Evolutionary conservation across 2,888 invertebrate genomes (phyloP).

Genomic region (Tridacna crocea): DNA sequence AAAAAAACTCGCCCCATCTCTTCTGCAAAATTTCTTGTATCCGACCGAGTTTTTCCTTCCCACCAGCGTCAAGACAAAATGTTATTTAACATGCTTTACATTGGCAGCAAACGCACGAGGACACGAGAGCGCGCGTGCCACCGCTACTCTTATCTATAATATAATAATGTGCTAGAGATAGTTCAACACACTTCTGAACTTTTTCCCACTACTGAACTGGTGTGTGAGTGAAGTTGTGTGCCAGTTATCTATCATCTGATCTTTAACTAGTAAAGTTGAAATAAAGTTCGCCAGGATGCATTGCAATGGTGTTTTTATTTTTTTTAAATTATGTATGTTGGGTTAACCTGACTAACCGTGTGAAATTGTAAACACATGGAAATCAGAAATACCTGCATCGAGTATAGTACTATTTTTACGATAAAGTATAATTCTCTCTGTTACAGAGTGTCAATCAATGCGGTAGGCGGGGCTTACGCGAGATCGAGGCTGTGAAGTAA

Average conservation of each 20-base stretch:
- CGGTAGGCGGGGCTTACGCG: slow-evolving; percentile 72
- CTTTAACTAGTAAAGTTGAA: not conserved
- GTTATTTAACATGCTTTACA: not conserved
- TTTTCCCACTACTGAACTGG: slow-evolving; percentile 4
- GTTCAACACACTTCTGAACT: slow-evolving; percentile 12
- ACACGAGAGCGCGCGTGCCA: slow-evolving; percentile 60
- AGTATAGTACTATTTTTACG: slow-evolving; percentile 63
- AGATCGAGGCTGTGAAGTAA: slow-evolving; percentile 74
- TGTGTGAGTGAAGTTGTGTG: not conserved
- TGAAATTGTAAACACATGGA: slow-evolving; percentile 50
- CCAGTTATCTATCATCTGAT: slow-evolving; percentile 10
- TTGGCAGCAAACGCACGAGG: slow-evolving; percentile 32
- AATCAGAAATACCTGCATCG: slow-evolving; percentile 61
- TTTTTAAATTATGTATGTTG: not conserved
- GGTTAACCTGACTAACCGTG: slow-evolving; percentile 46
- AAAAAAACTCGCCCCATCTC: too few species aligned
- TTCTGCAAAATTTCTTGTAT: too few species aligned
- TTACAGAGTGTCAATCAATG: slow-evolving; percentile 73
- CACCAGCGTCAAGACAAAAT: too few species aligned
- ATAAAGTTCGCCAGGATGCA: not conserved
- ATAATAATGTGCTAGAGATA: slow-evolving; percentile 22
- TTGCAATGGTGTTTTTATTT: not conserved
- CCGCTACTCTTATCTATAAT: slow-evolving; percentile 44
- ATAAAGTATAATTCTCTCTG: slow-evolving; percentile 61
- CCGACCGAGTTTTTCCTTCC: too few species aligned